A percentile compares a stretch with the other conserved stretches of the same genome.
Evolutionary conservation across 2,888 invertebrate genomes (phyloP).

Genomic region (Apotomis betuletana): DNA sequence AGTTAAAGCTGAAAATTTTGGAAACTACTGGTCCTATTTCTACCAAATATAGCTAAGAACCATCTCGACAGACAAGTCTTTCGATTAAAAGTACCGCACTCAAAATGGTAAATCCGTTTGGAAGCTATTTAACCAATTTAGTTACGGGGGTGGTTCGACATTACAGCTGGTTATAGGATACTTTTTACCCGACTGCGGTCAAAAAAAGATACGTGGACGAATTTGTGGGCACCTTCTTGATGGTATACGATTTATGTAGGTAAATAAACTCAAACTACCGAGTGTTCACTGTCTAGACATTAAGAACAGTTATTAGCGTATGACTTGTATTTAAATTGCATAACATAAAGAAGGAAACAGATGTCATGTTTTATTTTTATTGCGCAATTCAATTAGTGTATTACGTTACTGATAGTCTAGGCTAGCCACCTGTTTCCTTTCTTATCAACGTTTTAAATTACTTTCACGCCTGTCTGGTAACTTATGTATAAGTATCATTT

Average conservation of each 20-base stretch:
- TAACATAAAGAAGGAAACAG: conserved; percentile 19
- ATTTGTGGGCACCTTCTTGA: background rate
- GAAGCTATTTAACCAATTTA: too few species aligned
- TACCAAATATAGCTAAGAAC: too few species aligned
- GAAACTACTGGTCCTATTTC: too few species aligned
- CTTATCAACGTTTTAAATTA: background rate
- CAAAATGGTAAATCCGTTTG: too few species aligned
- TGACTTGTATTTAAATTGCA: background rate
- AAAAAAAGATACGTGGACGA: too few species aligned
- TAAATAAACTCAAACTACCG: background rate
- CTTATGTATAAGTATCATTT: background rate
- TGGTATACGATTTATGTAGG: background rate
- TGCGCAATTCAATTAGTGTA: conserved; percentile 9
- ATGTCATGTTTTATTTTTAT: conserved; percentile 27
- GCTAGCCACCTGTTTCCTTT: background rate
- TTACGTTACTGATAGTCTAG: conserved; percentile 1
- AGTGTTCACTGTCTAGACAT: background rate
- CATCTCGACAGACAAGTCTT: too few species aligned
- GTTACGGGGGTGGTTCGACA: too few species aligned
- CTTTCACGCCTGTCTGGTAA: conserved; percentile 3
- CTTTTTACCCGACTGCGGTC: too few species aligned
- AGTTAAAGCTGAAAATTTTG: too few species aligned
- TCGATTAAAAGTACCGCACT: too few species aligned
- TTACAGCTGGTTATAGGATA: too few species aligned
- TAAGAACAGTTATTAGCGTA: background rate